Evolutionary conservation across 2,888 invertebrate species (phyloP).

Genomic region (Exocentrus adspersus): DNA sequence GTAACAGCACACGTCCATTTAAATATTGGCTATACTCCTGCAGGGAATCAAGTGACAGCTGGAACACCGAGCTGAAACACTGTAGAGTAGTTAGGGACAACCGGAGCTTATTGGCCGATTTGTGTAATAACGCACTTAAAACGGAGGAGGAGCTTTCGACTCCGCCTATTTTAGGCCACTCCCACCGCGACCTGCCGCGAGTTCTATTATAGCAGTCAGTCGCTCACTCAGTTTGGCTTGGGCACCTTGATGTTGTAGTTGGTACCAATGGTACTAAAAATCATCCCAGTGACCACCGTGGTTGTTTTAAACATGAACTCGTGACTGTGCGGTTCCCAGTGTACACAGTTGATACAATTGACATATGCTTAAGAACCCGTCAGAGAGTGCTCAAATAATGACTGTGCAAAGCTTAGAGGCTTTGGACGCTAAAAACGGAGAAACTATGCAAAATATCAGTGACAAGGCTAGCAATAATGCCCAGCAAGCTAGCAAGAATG

Average conservation of each 20-base stretch:
- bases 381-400: conserved; percentile 70
- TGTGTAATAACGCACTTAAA: conserved; percentile 50
- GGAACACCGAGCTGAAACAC: conserved; percentile 39
- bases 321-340: conserved; percentile 28
- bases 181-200: conserved; percentile 35
- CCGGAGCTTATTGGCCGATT: conserved; percentile 49
- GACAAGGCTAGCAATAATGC: conserved; percentile 57
- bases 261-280: conserved; percentile 37
- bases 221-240: conserved; percentile 54
- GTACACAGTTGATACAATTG: conserved; percentile 23
- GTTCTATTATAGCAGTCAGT: conserved; percentile 46
- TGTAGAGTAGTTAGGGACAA: conserved; percentile 48
- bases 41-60: background rate
- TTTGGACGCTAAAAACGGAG: conserved; percentile 58
- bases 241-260: conserved; percentile 51
- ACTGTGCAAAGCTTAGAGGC: conserved; percentile 70
- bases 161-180: conserved; percentile 38
- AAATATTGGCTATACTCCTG: conserved; percentile 7
- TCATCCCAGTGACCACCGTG: conserved; percentile 36
- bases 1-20: conserved; percentile 47
- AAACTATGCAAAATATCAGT: conserved; percentile 60
- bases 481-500: conserved; percentile 65
- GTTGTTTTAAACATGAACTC: conserved; percentile 26
- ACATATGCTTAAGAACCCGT: conserved; percentile 71
- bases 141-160: conserved; percentile 43